A percentile compares a stretch with the other conserved stretches of the same genome.
Conservation (phyloP, 2,888 invertebrate species). For the Scrobipalpa atriplicella region DNA sequence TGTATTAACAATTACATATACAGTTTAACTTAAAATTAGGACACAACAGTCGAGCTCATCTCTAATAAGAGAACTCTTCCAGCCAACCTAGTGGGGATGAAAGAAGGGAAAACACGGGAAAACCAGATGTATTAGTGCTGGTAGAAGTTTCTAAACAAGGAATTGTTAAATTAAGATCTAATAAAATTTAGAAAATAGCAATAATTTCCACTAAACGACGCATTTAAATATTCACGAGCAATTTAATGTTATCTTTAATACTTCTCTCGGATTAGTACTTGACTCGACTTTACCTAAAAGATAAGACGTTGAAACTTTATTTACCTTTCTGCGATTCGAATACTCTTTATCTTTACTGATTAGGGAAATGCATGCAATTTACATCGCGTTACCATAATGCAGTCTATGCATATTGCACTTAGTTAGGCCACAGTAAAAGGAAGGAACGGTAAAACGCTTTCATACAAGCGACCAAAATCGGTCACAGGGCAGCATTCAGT, state of each 20-base stretch:
- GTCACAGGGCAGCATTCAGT: no score
- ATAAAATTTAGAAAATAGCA: not conserved
- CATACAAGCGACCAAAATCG: no score
- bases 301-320: not conserved
- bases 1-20: no score
- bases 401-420: constrained; percentile 66
- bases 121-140: no score
- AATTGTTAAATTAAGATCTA: not conserved
- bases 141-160: no score
- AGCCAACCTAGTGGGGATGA: no score
- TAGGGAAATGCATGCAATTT: constrained; percentile 69
- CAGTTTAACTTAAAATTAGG: no score
- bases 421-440: constrained; percentile 39
- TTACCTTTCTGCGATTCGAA: constrained; percentile 19
- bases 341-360: constrained; percentile 45
- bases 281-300: not conserved
- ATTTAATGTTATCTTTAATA: not conserved
- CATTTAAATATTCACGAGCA: not conserved
- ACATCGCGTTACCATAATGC: constrained; percentile 68
- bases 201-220: not conserved
- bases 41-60: no score
- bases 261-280: not conserved
- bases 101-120: no score
- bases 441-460: no score
- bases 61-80: no score